phyloP scores from a whole-genome alignment of 2,888 invertebrate species.

The Phengaris arion region DNA sequence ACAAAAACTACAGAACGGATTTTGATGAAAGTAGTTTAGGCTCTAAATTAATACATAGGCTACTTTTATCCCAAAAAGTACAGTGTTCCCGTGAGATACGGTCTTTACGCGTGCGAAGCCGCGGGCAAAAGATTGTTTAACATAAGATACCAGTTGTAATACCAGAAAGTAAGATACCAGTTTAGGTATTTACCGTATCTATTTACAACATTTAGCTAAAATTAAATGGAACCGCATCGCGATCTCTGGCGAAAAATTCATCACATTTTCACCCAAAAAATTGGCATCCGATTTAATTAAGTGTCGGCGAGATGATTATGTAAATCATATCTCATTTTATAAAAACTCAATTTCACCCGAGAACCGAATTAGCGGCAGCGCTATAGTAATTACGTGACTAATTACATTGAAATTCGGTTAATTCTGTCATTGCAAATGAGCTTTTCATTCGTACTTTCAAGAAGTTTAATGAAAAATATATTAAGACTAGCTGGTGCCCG shows the following conservation, averaged over 20 bases:
- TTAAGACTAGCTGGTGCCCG: not conserved
- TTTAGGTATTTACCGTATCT: not conserved
- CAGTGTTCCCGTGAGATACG: too few species aligned
- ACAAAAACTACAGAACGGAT: too few species aligned
- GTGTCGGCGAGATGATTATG: constrained; percentile 38
- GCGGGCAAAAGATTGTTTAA: too few species aligned
- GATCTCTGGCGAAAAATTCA: constrained; percentile 28
- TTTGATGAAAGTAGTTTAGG: too few species aligned
- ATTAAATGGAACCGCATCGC: constrained; percentile 17
- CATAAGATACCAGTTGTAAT: too few species aligned
- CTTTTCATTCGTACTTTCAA: constrained; percentile 32
- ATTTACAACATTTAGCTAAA: not conserved
- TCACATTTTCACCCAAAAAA: constrained; percentile 31
- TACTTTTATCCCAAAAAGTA: too few species aligned
- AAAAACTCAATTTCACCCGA: constrained; percentile 40
- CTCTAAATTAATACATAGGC: too few species aligned
- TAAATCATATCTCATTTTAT: constrained; percentile 40
- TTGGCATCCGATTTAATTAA: constrained; percentile 37
- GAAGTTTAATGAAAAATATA: constrained; percentile 30
- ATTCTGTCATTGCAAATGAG: constrained; percentile 37
- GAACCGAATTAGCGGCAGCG: constrained; percentile 39
- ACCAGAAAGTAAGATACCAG: too few species aligned
- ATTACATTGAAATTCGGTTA: constrained; percentile 38
- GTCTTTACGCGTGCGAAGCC: too few species aligned
- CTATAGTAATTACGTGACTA: constrained; percentile 38